Conservation (phyloP, 2,888 invertebrate genomes). For the Drosophila colorata region DNA sequence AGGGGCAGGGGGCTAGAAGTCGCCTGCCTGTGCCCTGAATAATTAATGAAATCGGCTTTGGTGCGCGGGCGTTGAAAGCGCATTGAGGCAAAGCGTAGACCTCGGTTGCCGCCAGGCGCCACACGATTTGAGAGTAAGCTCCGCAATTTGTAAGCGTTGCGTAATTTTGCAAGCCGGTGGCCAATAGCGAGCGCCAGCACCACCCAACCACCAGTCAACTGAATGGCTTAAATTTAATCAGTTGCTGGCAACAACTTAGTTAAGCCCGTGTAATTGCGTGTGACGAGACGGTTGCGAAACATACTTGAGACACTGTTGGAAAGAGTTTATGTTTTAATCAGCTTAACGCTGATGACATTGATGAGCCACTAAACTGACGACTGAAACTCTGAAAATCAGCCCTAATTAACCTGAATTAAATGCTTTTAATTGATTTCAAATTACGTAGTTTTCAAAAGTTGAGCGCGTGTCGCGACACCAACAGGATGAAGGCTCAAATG, state of each 20-base stretch:
- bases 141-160: constrained; percentile 45
- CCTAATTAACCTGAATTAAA: constrained; percentile 40
- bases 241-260: constrained; percentile 38
- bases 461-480: too few relatives aligned
- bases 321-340: constrained; percentile 67
- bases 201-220: constrained; percentile 5
- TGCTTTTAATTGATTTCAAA: constrained; percentile 56
- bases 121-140: constrained; percentile 3
- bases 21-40: constrained; percentile 61
- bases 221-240: constrained; percentile 53
- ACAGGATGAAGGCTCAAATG: too few relatives aligned
- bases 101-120: constrained; percentile 3
- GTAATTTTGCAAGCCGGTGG: constrained; percentile 23
- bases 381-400: constrained; percentile 17
- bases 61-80: constrained; percentile 33
- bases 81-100: constrained; percentile 24
- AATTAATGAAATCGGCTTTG: constrained; percentile 67
- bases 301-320: constrained; percentile 20
- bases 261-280: constrained; percentile 42
- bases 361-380: constrained; percentile 8
- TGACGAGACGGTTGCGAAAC: constrained; percentile 10
- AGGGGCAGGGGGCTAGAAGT: background rate
- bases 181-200: background rate
- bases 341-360: constrained; percentile 42
- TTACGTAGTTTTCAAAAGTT: constrained; percentile 31